Conservation (phyloP, 1,140 invertebrate genomes). For the Scaptomyza hsui region DNA sequence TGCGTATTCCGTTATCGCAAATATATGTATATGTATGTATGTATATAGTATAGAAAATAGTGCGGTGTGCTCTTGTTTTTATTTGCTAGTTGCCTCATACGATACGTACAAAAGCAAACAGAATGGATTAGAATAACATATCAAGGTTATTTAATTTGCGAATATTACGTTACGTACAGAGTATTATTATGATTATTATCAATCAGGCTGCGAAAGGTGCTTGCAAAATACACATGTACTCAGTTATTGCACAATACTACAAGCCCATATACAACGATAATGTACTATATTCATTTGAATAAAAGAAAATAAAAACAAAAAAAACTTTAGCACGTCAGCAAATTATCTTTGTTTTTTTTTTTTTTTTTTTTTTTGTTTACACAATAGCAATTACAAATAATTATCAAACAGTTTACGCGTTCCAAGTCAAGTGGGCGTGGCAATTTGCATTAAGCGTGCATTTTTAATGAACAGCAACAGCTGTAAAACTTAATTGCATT, state of each 20-base stretch:
- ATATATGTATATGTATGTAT: not conserved
- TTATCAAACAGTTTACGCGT: constrained; percentile 27
- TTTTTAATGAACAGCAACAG: constrained; percentile 1
- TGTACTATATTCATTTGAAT: constrained; percentile 14
- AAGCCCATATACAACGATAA: not conserved
- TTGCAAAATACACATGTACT: constrained; percentile 1
- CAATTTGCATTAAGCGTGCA: not conserved
- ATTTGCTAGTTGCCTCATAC: constrained; percentile 28
- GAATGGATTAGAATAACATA: constrained; percentile 33
- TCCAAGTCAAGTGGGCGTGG: not conserved
- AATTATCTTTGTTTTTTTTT: constrained; percentile 19
- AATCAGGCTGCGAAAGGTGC: constrained; percentile 5
- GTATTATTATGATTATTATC: constrained; percentile 32
- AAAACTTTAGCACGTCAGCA: constrained; percentile 22
- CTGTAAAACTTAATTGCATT: constrained; percentile 7
- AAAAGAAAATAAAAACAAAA: constrained; percentile 9
- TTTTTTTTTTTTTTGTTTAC: constrained; percentile 17
- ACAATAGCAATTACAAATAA: constrained; percentile 2
- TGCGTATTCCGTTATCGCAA: constrained; percentile 52
- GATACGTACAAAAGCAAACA: constrained; percentile 15
- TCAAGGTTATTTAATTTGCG: constrained; percentile 61
- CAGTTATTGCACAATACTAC: constrained; percentile 27
- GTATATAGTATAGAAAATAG: constrained; percentile 24
- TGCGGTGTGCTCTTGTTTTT: constrained; percentile 20
- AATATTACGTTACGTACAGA: constrained; percentile 18